These are phyloP conservation scores for Eurois occulta DNA, from an alignment of 2,888 invertebrate species.

Conservation along the genomic window DNA sequence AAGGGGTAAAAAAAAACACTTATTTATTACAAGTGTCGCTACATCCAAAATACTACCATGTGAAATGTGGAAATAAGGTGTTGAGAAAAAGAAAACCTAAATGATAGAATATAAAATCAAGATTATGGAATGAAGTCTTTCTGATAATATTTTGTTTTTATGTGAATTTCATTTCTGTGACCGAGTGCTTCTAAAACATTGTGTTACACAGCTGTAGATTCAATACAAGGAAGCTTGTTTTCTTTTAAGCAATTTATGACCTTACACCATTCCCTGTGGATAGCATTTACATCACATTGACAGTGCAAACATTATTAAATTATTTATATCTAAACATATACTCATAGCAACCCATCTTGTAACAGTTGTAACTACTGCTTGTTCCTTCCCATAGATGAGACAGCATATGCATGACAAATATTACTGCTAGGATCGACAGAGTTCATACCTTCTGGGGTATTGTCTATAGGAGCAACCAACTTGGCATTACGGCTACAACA, in stretches of 20 bases:
- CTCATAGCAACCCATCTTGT: conserved; percentile 59
- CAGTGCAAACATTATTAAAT: conserved; percentile 46
- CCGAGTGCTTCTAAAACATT: conserved; percentile 17
- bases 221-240: conserved; percentile 42
- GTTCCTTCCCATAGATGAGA: conserved; percentile 65
- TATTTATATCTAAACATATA: conserved; percentile 34
- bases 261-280: conserved; percentile 33
- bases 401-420: conserved; percentile 68
- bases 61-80: background rate
- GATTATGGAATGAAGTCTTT: background rate
- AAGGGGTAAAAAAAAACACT: background rate
- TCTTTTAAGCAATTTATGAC: conserved; percentile 47
- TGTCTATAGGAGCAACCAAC: conserved; percentile 79
- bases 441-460: conserved; percentile 78
- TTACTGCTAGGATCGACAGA: conserved; percentile 28
- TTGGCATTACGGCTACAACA: conserved; percentile 85
- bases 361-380: conserved; percentile 28
- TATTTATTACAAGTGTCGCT: conserved; percentile 5
- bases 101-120: background rate
- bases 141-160: background rate
- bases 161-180: conserved; percentile 36
- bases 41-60: conserved; percentile 8
- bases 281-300: conserved; percentile 44
- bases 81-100: background rate
- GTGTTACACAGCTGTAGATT: conserved; percentile 22